These are phyloP conservation scores for Druon quercuslanigerum DNA, from an alignment of 1,140 invertebrate genomes.

Conservation along the genomic window DNA sequence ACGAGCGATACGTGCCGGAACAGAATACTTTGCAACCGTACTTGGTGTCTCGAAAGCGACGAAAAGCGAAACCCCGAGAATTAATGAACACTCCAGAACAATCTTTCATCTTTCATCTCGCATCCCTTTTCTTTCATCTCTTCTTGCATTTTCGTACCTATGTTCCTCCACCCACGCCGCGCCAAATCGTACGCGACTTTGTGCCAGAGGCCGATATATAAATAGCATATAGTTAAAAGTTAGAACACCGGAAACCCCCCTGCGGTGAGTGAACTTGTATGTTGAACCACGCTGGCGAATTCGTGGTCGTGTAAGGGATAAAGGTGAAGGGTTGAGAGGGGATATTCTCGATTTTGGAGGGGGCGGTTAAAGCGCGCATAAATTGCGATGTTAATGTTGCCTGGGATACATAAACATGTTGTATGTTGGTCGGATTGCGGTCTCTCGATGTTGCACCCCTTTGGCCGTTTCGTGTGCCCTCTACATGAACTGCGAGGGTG, in stretches of 20 bases:
- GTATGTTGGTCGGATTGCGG: constrained; percentile 68
- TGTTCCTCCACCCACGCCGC: constrained; percentile 9
- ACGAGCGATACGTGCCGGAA: constrained; percentile 17
- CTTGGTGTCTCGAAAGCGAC: background rate
- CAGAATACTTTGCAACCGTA: background rate
- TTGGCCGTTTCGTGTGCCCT: constrained; percentile 30
- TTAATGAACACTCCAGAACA: background rate
- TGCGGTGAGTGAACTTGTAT: constrained; percentile 50
- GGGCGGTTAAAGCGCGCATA: constrained; percentile 67
- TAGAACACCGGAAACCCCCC: constrained; percentile 39
- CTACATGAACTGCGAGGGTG: background rate
- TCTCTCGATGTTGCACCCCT: constrained; percentile 53
- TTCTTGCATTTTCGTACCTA: constrained; percentile 3
- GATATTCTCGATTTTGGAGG: constrained; percentile 33
- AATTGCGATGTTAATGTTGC: constrained; percentile 71
- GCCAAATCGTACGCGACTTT: constrained; percentile 30
- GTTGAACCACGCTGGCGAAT: constrained; percentile 60
- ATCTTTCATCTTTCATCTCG: background rate
- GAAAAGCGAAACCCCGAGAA: background rate
- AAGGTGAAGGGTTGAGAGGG: constrained; percentile 15
- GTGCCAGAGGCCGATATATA: constrained; percentile 46
- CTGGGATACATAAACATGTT: constrained; percentile 72
- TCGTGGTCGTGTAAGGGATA: constrained; percentile 61
- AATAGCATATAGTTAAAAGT: constrained; percentile 40
- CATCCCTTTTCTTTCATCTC: constrained; percentile 2